Evolutionary conservation across 1,140 invertebrate genomes (phyloP), one percentile per base, ranked within the genome.

Genomic region (Lasioglossum baleicum): DNA sequence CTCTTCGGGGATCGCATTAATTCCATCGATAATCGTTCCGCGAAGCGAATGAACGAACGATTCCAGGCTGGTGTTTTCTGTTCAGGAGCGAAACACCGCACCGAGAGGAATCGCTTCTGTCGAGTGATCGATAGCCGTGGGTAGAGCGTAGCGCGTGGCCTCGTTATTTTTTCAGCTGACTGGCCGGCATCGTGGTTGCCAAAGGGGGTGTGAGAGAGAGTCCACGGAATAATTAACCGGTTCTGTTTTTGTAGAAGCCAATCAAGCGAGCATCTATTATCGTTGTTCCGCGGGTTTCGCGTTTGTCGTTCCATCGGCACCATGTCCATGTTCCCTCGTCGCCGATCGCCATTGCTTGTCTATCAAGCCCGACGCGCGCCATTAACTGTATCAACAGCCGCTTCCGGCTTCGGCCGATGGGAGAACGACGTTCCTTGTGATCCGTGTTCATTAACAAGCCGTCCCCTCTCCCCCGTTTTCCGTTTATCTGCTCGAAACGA

Each of bases 101-200:
- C 40, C 35, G 65, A 44, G 31, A 53, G 48, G 26, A 56, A 35
- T 56, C 26, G 22, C 31, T 56, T 17, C 67, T 31, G 44, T 11
- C n/a, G 44, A 31, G 7, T 56, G 67, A 69, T 53, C 44, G n/a
- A 53, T 66, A 44, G 51, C 17, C 53, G 42, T 35, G 35, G 35
- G 35, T 5, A 35, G 31, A 72, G 26, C 17, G 7, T 13, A 70
- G 61, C 71, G 77, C 68, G 78, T 75, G 81, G 81, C 79, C 85
- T 85, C 82, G 64, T 90, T 90, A 88, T 90, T 90, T 90, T 90
- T 89, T 89, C 89, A 90, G 89, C 88, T 87, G 88, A 80, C 51
- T 40, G 80, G 65, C 48, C 75, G 56, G 68, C 75, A 83, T 42
- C 26, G 26, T 26, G 26, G 26, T 26, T 31, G 42, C 58, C 44